Base-by-base conservation (phyloP, 2,113 vertebrate species). In the Oceanodroma tethys region DNA sequence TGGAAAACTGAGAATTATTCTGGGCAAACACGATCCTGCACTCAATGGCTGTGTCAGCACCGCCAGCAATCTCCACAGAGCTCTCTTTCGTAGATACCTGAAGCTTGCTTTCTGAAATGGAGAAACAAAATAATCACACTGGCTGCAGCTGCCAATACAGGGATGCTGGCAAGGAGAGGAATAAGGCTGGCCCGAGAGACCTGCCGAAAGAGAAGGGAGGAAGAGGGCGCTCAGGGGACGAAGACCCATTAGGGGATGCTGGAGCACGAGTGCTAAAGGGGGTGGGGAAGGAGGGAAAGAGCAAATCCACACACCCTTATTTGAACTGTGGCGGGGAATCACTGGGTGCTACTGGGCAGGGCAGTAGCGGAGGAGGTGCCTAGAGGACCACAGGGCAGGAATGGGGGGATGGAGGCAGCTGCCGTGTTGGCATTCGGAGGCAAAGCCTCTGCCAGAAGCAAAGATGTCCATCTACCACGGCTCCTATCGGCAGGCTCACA, bases 31-130 rank as follows among this genome's bases (percentile, higher is more conserved):
- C 3, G 56, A 97, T 40, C 53, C 60, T 93, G 70, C 97, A 98
- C 60, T 98, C 96, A 7, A 97, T 71, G 10, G 90, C 53, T 17
- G 93, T 5, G 8, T 96, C 94, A 45, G 96, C 90, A 80, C 76
- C 32, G 0, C 76, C 20, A 20, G 86, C 50, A 68, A 93, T 43
- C 74, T 98, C 96, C 91, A 94, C 53, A 26, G 79, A 74, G 40
- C 72, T 96, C 43, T 73, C 83, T 48, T 50, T 18, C 0, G 22
- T n/a, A 53, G 93, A 75, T 67, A 98, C 83, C 27, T 1, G 65
- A 19, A 98, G 90, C 60, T 93, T 94, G 92, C 97, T 98, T 86
- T 97, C 98, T 98, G 53, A 85, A 84, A 97, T 7, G 15, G 59
- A 96, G 68, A 95, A 86, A 72, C 16, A 90, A 43, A 76, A 56